Base-by-base conservation (phyloP, 1,140 invertebrate species). In the Cheumatopsyche charites region DNA sequence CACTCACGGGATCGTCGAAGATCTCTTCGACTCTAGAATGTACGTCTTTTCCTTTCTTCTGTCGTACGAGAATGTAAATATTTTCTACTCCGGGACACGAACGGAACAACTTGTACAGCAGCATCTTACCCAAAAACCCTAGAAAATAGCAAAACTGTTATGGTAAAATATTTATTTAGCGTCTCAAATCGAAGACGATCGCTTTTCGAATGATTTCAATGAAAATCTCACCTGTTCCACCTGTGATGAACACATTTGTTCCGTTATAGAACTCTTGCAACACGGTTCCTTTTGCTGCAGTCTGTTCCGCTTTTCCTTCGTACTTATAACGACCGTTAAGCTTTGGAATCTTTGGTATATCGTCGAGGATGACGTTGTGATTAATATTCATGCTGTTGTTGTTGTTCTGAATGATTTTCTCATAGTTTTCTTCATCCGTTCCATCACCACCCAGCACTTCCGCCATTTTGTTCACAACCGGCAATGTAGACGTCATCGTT, bases 61-160 rank as follows among this genome's bases (percentile, higher is more conserved):
- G 87, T 62, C 94, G 83, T 12, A 96, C 87, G 49, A 97, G 82
- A 0, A 95, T 78, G 77, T 92, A 96, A 13, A 97, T 86, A 13
- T 82, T 88, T n/a, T 87, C 86, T 4, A 95, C 82, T 0, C 87
- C 88, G 0, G 90, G 88, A 79, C 94, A 96, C 26, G 87, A 88
- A 17, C 93, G 82, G 0, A 97, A 83, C 0, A 97, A 80, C 79
- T 96, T 96, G 80, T 95, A 92, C 49, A 95, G 83, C 7, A 95
- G 80, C 9, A 87, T 80, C 76, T 85, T 86, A 23, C 84, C 84
- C 17, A 86, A 77, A 77, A 85, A 86, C 21, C 85, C 86, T 82
- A 25, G 1, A 26, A 26, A 58, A 58, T 23, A 58, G 5, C 36
- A 19, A 70, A 62, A 62, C 15, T 15, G 47, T 21, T 41, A 62